Percentiles rank a stretch among this genome's conserved stretches.
phyloP scores from a whole-genome alignment of 1,140 invertebrate species.

The Nixonia krombeini region DNA sequence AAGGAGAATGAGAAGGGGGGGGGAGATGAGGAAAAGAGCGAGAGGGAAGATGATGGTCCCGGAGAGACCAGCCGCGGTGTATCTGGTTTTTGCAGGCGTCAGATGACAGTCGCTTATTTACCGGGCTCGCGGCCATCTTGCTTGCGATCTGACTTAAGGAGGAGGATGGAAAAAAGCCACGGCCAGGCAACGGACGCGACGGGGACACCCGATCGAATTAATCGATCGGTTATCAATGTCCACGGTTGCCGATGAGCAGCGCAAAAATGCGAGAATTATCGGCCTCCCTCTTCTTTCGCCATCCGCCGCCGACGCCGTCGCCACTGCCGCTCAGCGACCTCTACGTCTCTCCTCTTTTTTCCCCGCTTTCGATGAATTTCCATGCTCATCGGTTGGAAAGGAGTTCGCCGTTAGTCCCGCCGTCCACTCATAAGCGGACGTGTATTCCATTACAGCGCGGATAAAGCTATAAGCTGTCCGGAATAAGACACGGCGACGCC shows the following conservation, averaged over 20 bases:
- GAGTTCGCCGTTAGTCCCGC: slow-evolving; percentile 31
- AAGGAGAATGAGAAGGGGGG: neutral
- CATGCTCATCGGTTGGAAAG: no score
- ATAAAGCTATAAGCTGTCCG: slow-evolving; percentile 45
- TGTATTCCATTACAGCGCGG: slow-evolving; percentile 15
- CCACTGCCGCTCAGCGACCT: slow-evolving; percentile 34
- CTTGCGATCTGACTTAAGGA: slow-evolving; percentile 66
- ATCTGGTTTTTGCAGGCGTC: slow-evolving; percentile 70
- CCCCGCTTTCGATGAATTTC: slow-evolving; percentile 35
- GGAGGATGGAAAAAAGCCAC: slow-evolving; percentile 45
- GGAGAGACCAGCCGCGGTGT: slow-evolving; percentile 62
- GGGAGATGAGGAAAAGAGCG: slow-evolving; percentile 10
- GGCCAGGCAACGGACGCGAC: slow-evolving; percentile 37
- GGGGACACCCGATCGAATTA: slow-evolving; percentile 50
- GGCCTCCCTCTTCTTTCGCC: slow-evolving; percentile 28
- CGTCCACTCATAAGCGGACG: slow-evolving; percentile 30
- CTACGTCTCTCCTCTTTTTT: slow-evolving; percentile 42
- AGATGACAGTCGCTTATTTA: slow-evolving; percentile 72
- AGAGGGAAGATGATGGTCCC: slow-evolving; percentile 10
- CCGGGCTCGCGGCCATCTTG: slow-evolving; percentile 68
- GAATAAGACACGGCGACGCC: neutral
- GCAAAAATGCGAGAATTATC: slow-evolving; percentile 52
- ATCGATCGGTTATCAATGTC: slow-evolving; percentile 56
- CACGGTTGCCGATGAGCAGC: slow-evolving; percentile 30
- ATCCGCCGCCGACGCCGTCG: slow-evolving; percentile 32